A percentile compares a stretch with the other conserved stretches of the same genome.
Evolutionary conservation across 1,140 invertebrate species (phyloP).

Genomic region (Pseudomyrmex gracilis): DNA sequence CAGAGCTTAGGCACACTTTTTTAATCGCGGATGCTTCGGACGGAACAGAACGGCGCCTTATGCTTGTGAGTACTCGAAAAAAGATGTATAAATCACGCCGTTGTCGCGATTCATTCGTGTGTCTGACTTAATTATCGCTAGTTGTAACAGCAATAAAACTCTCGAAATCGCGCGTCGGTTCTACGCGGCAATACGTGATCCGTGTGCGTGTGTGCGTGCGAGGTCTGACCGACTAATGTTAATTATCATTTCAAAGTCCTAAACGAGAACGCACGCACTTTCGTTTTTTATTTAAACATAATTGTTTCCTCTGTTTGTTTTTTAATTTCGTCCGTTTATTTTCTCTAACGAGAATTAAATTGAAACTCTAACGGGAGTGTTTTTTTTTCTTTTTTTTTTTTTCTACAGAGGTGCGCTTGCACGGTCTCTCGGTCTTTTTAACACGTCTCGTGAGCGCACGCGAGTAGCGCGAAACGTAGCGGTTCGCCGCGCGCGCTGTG

Average conservation of each 20-base stretch:
- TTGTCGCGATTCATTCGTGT: conserved; percentile 50
- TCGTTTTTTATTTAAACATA: too few species aligned
- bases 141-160: conserved; percentile 34
- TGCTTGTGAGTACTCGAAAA: conserved; percentile 29
- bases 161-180: neutral
- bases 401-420: too few species aligned
- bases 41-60: conserved; percentile 64
- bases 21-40: conserved; percentile 31
- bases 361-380: too few species aligned
- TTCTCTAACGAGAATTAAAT: too few species aligned
- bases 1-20: conserved; percentile 60
- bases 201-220: too few species aligned
- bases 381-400: neutral
- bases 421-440: neutral
- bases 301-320: too few species aligned
- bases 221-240: too few species aligned
- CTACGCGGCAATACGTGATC: neutral
- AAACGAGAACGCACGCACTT: too few species aligned
- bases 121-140: conserved; percentile 46
- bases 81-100: conserved; percentile 63
- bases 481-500: neutral
- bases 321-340: too few species aligned
- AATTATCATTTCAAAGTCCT: too few species aligned
- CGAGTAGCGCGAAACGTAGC: conserved; percentile 22
- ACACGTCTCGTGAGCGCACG: neutral